Base-by-base conservation (phyloP, 1,140 invertebrate genomes). In the Leptopilina boulardi region DNA sequence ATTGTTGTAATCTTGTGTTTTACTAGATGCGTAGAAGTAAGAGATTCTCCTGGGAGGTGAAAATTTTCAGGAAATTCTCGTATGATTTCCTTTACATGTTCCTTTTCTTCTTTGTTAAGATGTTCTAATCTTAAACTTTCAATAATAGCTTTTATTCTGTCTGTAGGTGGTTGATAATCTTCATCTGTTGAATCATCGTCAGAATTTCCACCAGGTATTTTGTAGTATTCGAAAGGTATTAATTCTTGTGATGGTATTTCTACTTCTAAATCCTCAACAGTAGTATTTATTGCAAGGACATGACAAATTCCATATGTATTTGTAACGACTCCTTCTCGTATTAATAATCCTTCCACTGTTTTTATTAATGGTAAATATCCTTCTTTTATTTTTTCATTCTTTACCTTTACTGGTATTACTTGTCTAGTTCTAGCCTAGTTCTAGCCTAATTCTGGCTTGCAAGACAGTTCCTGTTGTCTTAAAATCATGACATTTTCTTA, bases 1-100 rank as follows among this genome's bases (percentile, higher is more conserved):
- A 66, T 78, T 34, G 73, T 74, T n/a, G 74, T 23, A 19, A 78
- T 78, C 38, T 2, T 13, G 54, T 78, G 77, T 47, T 59, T n/a
- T 1, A 70, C 41, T n/a, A 75, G 26, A 72, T 72, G 10, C 15
- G 77, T 78, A 13, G 34, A 34, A 11, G 73, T 38, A 3, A 78
- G 15, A 2, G 44, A 13, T n/a, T 47, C 44, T 4, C 44, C 44
- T 38, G 34, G 34, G 3, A 38, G 9, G 41, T 74, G 71, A 30
- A 71, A 78, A 56, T 74, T 30, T 51, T 78, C 73, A 15, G 73
- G 66, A 19, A 44, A 73, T 11, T 47, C 71, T 23, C 70, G 56
- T 34, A 78, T 47, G n/a, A 78, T 74, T 41, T 78, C 15, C 23
- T 66, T 15, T 26, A 70, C 30, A 70, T 70, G 59, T 2, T 70